A percentile compares a stretch with the other conserved stretches of the same genome.
phyloP scores from a whole-genome alignment of 2,797 vertebrate species.

The Sylvilagus floridanus region DNA sequence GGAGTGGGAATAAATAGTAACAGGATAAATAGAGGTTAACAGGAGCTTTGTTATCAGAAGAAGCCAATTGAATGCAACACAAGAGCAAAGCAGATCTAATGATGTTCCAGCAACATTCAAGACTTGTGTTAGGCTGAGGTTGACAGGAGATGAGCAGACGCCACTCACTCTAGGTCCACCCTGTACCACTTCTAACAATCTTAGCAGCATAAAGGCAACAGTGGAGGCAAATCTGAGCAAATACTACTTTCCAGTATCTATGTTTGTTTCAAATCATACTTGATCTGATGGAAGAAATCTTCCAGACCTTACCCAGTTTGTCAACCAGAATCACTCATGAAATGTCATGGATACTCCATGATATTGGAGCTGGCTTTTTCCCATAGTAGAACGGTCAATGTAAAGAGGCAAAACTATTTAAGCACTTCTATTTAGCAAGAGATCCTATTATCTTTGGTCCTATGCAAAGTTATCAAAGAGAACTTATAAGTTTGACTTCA shows the following conservation, averaged over 20 bases:
- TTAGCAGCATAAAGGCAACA: not conserved
- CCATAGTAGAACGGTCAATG: not conserved
- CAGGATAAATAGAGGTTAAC: not conserved
- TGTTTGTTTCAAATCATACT: not conserved
- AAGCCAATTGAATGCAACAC: not conserved
- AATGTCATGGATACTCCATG: not conserved
- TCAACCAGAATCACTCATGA: not conserved
- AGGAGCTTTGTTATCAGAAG: not conserved
- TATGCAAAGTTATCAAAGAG: slow-evolving; percentile 1
- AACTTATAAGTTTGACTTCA: slow-evolving; percentile 4
- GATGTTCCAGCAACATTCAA: not conserved
- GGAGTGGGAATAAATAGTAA: not conserved
- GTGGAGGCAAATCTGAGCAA: not conserved
- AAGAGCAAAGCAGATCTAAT: not conserved
- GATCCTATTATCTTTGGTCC: not conserved
- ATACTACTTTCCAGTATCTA: not conserved
- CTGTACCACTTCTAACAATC: too few relatives aligned
- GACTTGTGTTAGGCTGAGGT: not conserved
- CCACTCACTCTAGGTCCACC: not conserved
- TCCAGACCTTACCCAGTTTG: not conserved
- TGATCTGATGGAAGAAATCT: slow-evolving; percentile 2
- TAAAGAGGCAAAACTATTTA: not conserved
- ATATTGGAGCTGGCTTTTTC: not conserved
- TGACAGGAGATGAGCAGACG: not conserved
- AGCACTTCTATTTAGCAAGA: not conserved